Evolutionary conservation across 2,888 invertebrate species (phyloP), one percentile per base, ranked within the genome.

Genomic region (Cenopis cana): DNA sequence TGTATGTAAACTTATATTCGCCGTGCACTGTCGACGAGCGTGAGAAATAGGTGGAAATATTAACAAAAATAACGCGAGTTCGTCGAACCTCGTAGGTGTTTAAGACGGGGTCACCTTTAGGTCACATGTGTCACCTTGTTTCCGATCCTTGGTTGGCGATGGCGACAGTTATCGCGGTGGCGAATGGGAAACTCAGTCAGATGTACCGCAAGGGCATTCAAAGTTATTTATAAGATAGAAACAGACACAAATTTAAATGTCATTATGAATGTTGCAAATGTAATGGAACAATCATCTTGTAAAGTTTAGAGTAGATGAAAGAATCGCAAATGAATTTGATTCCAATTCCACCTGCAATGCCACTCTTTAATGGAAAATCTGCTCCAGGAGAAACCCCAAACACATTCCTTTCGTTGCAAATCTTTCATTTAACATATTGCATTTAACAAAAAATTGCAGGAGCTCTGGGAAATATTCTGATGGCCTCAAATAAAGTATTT

Each of bases 81-180:
- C 91, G 83, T 82, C 85, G 89, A 87, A 89, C 91, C 82, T 60
- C 36, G 70, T 65, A 66, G 65, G 80, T 81, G 81, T 79, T 78
- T 81, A 76, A 83, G 79, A 80, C 75, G 79, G 81, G 87, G 90
- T 91, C 91, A 91, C 91, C 91, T 91, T 90, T 80, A 81, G 90
- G 90, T 89, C 90, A 84, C 81, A 76, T 79, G 85, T 87, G 91
- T 92, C 91, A 92, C 92, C 90, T 93, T 92, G 88, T 82, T 90
- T 85, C 89, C 85, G 84, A 89, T 89, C 90, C 87, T 88, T 85
- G 88, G 90, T 89, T 87, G 85, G 85, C 88, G 84, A 86, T 87
- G 85, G 85, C 88, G 84, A 86, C 87, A 85, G 81, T 88, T 80
- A 89, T 88, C 86, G 84, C 82, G 78, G 83, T 79, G 79, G 79